phyloP scores from a whole-genome alignment of 1,140 invertebrate genomes.

The Aphelenchoides besseyi region DNA sequence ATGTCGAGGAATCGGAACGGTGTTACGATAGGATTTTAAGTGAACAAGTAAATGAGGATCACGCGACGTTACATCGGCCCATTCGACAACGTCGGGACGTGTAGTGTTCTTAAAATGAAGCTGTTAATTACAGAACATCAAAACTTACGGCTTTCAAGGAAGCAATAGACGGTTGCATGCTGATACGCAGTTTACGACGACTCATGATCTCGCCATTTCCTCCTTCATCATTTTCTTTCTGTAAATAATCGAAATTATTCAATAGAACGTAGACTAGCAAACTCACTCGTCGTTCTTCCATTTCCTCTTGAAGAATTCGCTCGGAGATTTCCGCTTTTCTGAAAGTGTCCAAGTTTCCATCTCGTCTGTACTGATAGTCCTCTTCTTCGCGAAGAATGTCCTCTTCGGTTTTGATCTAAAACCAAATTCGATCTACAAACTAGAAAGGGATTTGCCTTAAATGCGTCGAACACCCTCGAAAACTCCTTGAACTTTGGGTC shows the following conservation, averaged over 20 bases:
- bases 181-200: slow-evolving; percentile 50
- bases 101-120: slow-evolving; percentile 49
- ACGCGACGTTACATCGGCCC: slow-evolving; percentile 97
- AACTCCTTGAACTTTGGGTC: slow-evolving; percentile 58
- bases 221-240: slow-evolving; percentile 50
- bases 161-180: slow-evolving; percentile 61
- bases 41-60: slow-evolving; percentile 93
- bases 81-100: slow-evolving; percentile 96
- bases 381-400: slow-evolving; percentile 39
- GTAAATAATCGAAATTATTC: slow-evolving; percentile 27
- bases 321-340: slow-evolving; percentile 50
- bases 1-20: slow-evolving; percentile 91
- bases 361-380: slow-evolving; percentile 27
- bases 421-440: slow-evolving; percentile 4
- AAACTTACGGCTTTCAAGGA: slow-evolving; percentile 52
- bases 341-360: slow-evolving; percentile 37
- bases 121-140: slow-evolving; percentile 17
- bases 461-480: slow-evolving; percentile 54
- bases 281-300: slow-evolving; percentile 48
- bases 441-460: slow-evolving; percentile 43
- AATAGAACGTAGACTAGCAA: not conserved
- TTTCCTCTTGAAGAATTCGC: slow-evolving; percentile 57
- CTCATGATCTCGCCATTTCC: slow-evolving; percentile 54
- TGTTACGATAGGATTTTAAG: slow-evolving; percentile 81
- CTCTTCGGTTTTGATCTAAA: slow-evolving; percentile 43